phyloP scores from a whole-genome alignment of 2,113 vertebrate species.

The Ifrita kowaldi region DNA sequence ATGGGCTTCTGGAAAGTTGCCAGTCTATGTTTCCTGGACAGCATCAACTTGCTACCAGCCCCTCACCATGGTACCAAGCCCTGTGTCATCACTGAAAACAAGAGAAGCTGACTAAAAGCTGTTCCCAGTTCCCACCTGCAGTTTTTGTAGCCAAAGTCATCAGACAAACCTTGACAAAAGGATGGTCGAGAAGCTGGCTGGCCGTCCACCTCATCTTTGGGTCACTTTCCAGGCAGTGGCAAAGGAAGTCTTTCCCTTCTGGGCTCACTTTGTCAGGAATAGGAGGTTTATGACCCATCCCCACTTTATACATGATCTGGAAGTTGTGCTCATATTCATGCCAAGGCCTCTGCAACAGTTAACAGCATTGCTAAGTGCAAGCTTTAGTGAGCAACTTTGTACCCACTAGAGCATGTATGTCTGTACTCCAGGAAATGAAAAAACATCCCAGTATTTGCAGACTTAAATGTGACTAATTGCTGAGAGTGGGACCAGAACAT shows the following conservation, averaged over 20 bases:
- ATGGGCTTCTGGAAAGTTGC: background rate
- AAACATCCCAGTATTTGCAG: background rate
- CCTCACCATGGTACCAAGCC: background rate
- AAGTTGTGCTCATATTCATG: constrained; percentile 99
- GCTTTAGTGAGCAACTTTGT: background rate
- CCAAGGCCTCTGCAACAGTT: constrained; percentile 87
- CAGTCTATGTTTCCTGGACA: background rate
- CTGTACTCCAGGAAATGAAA: background rate
- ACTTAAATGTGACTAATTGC: background rate
- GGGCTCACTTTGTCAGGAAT: constrained; percentile 94
- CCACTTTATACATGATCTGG: constrained; percentile 99
- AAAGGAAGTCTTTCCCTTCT: constrained; percentile 95
- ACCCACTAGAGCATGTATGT: background rate
- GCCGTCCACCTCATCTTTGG: constrained; percentile 94
- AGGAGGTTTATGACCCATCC: constrained; percentile 97
- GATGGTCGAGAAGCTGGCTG: constrained; percentile 94
- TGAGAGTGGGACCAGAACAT: background rate
- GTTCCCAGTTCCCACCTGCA: background rate
- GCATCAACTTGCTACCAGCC: background rate
- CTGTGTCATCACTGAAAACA: background rate
- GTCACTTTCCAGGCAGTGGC: constrained; percentile 95
- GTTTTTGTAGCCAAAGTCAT: background rate
- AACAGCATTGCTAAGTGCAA: background rate
- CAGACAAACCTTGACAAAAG: constrained; percentile 92
- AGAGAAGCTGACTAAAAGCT: background rate